Conservation (phyloP, 2,113 vertebrate genomes). For the Archocentrus centrarchus region DNA sequence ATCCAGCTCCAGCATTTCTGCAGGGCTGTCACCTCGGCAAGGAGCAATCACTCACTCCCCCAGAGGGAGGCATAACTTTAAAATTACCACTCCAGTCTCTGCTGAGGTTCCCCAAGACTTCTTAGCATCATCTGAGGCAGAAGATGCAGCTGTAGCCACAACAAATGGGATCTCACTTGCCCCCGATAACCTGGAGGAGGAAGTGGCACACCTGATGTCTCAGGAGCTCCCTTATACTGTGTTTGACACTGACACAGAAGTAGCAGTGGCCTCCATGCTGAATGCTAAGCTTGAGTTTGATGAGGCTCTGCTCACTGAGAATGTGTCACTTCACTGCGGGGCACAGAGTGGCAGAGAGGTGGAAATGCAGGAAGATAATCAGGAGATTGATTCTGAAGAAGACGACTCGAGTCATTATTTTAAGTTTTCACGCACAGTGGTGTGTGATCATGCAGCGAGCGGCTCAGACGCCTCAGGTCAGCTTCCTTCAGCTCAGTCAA, state of each 20-base stretch:
- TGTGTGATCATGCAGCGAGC: constrained; percentile 63
- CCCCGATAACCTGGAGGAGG: constrained; percentile 71
- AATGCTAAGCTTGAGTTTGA: constrained; percentile 88
- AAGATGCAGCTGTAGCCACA: constrained; percentile 73
- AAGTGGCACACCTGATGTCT: constrained; percentile 70
- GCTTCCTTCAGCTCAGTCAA: constrained; percentile 66
- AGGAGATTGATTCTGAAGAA: constrained; percentile 58
- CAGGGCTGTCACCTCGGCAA: constrained; percentile 77
- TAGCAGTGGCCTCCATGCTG: constrained; percentile 85
- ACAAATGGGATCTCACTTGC: constrained; percentile 71
- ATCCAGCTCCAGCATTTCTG: constrained; percentile 76
- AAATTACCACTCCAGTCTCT: constrained; percentile 71
- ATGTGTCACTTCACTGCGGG: constrained; percentile 76
- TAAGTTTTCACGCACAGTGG: constrained; percentile 83
- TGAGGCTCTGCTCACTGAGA: constrained; percentile 83
- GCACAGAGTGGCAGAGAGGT: constrained; percentile 47
- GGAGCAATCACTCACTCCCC: constrained; percentile 62
- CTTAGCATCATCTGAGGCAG: constrained; percentile 75
- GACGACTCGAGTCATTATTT: constrained; percentile 75
- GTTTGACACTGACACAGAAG: constrained; percentile 80
- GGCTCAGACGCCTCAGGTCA: constrained; percentile 56
- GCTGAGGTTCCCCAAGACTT: constrained; percentile 80
- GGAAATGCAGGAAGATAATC: constrained; percentile 33
- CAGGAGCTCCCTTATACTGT: constrained; percentile 76
- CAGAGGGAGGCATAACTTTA: constrained; percentile 68